Evolutionary conservation across 2,113 vertebrate genomes (phyloP).

Genomic region (Rhombomys opimus): DNA sequence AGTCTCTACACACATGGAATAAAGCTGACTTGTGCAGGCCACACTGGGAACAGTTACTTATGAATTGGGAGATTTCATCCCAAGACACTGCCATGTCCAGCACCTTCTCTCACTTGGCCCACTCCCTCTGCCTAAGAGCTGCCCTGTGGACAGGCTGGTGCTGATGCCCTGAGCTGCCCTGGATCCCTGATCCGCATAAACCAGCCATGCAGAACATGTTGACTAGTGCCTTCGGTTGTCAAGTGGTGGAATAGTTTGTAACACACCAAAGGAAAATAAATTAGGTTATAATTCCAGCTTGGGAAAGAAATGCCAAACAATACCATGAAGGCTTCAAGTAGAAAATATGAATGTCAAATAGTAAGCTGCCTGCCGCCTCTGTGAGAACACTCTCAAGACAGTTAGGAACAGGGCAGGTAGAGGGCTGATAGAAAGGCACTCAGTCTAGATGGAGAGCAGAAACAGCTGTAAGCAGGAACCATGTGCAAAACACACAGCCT

Average conservation of each 20-base stretch:
- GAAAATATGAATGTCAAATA: neutral
- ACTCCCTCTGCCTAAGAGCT: neutral
- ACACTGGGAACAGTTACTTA: neutral
- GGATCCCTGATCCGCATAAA: neutral
- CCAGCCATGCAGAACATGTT: neutral
- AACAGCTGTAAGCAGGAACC: neutral
- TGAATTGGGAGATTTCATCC: neutral
- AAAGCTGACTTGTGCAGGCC: neutral
- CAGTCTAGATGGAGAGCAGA: rapidly evolving
- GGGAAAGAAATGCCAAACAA: neutral
- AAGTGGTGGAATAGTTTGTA: neutral
- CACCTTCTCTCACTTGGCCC: neutral
- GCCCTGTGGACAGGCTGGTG: neutral
- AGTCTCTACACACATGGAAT: neutral
- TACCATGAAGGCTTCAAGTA: neutral
- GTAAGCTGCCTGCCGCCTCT: neutral
- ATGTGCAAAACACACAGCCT: neutral
- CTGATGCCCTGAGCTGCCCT: neutral
- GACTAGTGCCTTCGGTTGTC: neutral
- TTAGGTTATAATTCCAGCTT: neutral
- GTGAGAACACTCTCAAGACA: neutral
- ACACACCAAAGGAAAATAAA: neutral
- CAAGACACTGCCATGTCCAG: neutral
- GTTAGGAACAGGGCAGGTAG: neutral
- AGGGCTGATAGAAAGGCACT: neutral